Evolutionary conservation across 92 coral and sea anemone species (phyloP).

Genomic region (Parazoanthus atlanticus): DNA sequence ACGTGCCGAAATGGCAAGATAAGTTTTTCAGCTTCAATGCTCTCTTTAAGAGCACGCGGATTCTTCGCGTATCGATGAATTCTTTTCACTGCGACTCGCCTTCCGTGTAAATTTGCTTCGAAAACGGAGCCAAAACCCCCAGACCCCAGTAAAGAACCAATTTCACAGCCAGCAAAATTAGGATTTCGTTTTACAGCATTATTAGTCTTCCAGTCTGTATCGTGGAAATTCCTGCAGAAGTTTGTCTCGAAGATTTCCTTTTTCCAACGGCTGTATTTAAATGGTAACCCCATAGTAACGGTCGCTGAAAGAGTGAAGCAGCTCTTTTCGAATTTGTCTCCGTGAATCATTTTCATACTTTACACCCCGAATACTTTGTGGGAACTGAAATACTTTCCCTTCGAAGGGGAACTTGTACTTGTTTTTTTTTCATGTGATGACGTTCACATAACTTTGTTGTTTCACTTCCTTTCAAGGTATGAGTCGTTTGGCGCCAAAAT

Average conservation of each 20-base stretch:
- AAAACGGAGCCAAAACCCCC: constrained; percentile 95
- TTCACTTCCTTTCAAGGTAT: not conserved
- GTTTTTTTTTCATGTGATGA: constrained; percentile 4
- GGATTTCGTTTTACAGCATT: constrained; percentile 4
- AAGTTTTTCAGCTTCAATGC: constrained; percentile 80
- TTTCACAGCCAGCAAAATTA: constrained; percentile 19
- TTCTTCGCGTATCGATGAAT: constrained; percentile 71
- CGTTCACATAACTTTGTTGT: not conserved
- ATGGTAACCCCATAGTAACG: constrained; percentile 36
- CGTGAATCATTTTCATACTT: constrained; percentile 23
- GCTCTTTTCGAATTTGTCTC: constrained; percentile 44
- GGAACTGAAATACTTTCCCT: constrained; percentile 2
- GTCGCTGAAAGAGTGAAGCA: constrained; percentile 18
- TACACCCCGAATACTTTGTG: not conserved
- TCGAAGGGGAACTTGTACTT: constrained; percentile 13
- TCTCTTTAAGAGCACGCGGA: constrained; percentile 74
- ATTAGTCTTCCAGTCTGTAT: not conserved
- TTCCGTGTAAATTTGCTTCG: constrained; percentile 71
- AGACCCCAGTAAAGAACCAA: constrained; percentile 74
- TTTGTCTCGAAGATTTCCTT: constrained; percentile 3
- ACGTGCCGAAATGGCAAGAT: constrained; percentile 71
- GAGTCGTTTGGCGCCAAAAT: constrained; percentile 13
- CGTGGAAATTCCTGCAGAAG: constrained; percentile 26
- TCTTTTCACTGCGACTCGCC: constrained; percentile 79
- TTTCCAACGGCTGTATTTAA: constrained; percentile 48